Percentiles rank a stretch among this genome's conserved stretches.
Evolutionary conservation across 2,888 invertebrate species (phyloP).

Genomic region (Cheilosia pagana): DNA sequence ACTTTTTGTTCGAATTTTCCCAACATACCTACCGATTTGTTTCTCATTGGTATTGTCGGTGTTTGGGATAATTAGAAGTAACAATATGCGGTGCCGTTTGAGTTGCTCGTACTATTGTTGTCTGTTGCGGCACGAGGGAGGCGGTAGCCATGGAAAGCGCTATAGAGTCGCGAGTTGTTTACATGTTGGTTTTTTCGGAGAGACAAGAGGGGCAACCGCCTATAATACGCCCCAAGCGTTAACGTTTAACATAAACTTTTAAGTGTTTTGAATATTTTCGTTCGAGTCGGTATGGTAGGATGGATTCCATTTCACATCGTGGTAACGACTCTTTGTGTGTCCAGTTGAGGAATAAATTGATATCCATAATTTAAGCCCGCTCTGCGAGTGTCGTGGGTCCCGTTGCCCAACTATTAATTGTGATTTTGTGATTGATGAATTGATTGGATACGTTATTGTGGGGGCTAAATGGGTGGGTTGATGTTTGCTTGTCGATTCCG

Average conservation of each 20-base stretch:
- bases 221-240: constrained; percentile 43
- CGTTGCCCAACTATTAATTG: constrained; percentile 57
- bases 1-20: constrained; percentile 24
- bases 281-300: constrained; percentile 23
- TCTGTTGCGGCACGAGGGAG: constrained; percentile 10
- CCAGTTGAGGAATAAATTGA: constrained; percentile 65
- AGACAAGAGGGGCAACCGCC: constrained; percentile 1
- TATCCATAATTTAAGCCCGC: constrained; percentile 58
- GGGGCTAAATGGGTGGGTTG: constrained; percentile 67
- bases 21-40: constrained; percentile 36
- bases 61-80: constrained; percentile 66
- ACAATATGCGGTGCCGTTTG: constrained; percentile 67
- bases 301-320: constrained; percentile 50
- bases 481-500: constrained; percentile 38
- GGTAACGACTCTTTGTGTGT: constrained; percentile 38
- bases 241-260: constrained; percentile 45
- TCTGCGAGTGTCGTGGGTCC: constrained; percentile 26
- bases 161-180: background rate
- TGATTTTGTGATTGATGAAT: constrained; percentile 73
- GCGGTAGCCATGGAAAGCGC: constrained; percentile 10
- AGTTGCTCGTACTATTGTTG: constrained; percentile 48
- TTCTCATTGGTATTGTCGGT: constrained; percentile 47
- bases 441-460: constrained; percentile 63
- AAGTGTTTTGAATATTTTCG: constrained; percentile 59
- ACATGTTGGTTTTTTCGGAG: background rate